These are phyloP conservation scores for Labeo rohita DNA, from an alignment of 2,113 vertebrate species.

Conservation along the genomic window DNA sequence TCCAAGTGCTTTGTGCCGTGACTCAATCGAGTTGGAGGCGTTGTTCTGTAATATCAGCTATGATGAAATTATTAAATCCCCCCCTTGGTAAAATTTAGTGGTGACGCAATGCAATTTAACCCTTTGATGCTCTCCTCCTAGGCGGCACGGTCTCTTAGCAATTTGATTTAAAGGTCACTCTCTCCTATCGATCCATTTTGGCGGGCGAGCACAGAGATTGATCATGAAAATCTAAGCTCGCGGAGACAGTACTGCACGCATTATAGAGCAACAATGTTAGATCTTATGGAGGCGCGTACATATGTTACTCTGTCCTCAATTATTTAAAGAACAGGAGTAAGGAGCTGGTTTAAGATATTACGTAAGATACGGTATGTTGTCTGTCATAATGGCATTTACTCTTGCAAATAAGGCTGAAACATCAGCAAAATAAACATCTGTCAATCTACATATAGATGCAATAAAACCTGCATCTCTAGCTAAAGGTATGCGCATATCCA, in stretches of 20 bases:
- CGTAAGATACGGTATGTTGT: background rate
- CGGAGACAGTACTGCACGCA: constrained; percentile 73
- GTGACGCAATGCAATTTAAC: constrained; percentile 69
- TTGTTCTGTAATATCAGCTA: constrained; percentile 28
- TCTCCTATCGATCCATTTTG: constrained; percentile 78
- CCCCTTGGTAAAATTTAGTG: constrained; percentile 24
- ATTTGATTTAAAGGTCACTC: constrained; percentile 84
- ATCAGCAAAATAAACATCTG: background rate
- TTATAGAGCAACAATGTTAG: constrained; percentile 59
- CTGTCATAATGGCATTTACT: background rate
- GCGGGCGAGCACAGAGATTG: constrained; percentile 76
- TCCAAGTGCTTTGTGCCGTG: constrained; percentile 2
- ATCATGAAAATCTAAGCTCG: constrained; percentile 74
- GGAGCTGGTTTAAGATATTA: background rate
- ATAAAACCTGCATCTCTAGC: background rate
- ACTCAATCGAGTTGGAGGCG: constrained; percentile 16
- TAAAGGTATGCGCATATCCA: background rate
- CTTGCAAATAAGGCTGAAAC: background rate
- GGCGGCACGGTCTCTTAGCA: constrained; percentile 74
- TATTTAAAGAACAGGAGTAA: background rate
- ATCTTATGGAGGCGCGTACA: constrained; percentile 31
- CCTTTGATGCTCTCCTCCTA: constrained; percentile 70
- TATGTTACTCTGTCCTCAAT: background rate
- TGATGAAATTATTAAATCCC: constrained; percentile 30
- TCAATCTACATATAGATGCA: background rate